Conservation (phyloP, 1,140 invertebrate genomes). For the Ladona fulva region DNA sequence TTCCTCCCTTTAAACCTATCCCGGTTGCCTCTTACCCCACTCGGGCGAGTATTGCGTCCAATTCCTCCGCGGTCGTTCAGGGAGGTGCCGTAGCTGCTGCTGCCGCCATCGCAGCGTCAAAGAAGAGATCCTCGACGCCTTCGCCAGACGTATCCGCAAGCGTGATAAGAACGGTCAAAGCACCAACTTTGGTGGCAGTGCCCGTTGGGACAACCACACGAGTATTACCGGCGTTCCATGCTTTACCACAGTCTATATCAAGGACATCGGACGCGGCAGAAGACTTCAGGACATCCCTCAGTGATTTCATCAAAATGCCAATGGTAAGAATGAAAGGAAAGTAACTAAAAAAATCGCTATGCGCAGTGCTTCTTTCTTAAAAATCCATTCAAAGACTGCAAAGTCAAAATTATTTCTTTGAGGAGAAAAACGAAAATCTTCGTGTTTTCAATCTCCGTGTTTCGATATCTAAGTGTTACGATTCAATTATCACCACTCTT, state of each 20-base stretch:
- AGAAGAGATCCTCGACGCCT: constrained; percentile 17
- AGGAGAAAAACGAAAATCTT: too few species aligned
- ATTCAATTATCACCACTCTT: too few species aligned
- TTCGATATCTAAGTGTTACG: too few species aligned
- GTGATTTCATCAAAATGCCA: background rate
- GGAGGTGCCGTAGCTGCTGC: constrained; percentile 11
- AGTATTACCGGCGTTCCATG: background rate
- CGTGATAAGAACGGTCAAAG: background rate
- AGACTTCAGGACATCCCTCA: background rate
- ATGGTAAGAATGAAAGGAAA: background rate
- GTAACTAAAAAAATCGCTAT: too few species aligned
- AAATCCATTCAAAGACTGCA: too few species aligned
- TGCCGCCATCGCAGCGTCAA: background rate
- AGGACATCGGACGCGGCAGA: background rate
- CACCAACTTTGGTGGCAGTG: background rate
- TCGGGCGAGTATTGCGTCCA: constrained; percentile 31
- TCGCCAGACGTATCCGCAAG: constrained; percentile 23
- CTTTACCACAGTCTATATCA: background rate
- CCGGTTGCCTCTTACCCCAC: constrained; percentile 46
- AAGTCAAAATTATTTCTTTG: too few species aligned
- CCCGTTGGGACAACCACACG: background rate
- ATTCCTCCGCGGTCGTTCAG: constrained; percentile 23
- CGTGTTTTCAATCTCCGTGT: too few species aligned
- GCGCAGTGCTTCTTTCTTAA: too few species aligned
- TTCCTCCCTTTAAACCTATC: constrained; percentile 67